phyloP scores from a whole-genome alignment of 2,888 invertebrate genomes.

The Agonopterix alstromeriana region DNA sequence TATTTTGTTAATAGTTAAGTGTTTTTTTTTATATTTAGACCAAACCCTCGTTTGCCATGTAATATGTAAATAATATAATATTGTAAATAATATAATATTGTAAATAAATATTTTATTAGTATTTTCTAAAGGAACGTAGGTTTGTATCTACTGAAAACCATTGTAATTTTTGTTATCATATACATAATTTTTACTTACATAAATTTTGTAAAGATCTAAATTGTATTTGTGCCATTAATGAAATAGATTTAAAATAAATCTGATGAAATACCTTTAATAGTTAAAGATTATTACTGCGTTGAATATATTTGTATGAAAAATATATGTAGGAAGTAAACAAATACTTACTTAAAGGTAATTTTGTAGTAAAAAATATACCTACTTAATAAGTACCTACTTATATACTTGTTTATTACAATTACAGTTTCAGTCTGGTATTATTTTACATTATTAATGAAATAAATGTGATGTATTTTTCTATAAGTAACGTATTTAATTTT shows the following conservation, averaged over 20 bases:
- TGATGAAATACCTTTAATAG: background rate
- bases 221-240: conserved; percentile 51
- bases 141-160: conserved; percentile 21
- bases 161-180: conserved; percentile 12
- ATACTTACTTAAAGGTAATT: too few relatives aligned
- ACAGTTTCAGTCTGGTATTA: too few relatives aligned
- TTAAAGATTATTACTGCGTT: background rate
- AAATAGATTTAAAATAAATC: conserved; percentile 21
- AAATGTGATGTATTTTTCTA: too few relatives aligned
- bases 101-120: conserved; percentile 8
- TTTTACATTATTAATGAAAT: too few relatives aligned
- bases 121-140: conserved; percentile 13
- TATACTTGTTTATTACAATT: too few relatives aligned
- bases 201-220: conserved; percentile 35
- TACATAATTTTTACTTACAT: conserved; percentile 14
- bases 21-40: conserved; percentile 34
- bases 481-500: too few relatives aligned
- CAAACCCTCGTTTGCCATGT: conserved; percentile 67
- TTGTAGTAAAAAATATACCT: too few relatives aligned
- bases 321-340: background rate
- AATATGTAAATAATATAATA: conserved; percentile 38
- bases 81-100: conserved; percentile 20
- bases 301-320: background rate
- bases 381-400: too few relatives aligned
- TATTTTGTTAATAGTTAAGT: conserved; percentile 22